Base-by-base conservation (phyloP, 1,140 invertebrate genomes). In the Contarinia nasturtii region DNA sequence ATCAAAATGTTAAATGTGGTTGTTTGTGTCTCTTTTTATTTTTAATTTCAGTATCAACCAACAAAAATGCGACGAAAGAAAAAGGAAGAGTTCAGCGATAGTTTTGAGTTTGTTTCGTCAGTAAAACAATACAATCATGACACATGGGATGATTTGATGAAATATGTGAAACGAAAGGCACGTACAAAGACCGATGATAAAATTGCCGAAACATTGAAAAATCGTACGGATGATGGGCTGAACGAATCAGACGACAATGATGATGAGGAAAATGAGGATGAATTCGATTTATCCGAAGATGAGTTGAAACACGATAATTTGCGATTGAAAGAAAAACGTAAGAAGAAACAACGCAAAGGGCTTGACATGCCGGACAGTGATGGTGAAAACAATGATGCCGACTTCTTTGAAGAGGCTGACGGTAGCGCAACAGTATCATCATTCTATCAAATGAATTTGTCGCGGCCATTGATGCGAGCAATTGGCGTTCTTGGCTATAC, bases 401-500 rank as follows among this genome's bases (percentile, higher is more conserved):
- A 80, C 48, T 82, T 77, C 54, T 82, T 89, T 65, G 83, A 88
- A 54, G 83, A 88, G 48, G 67, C 71, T 11, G 57, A 60, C 37
- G 49, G 49, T 8, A 80, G 77, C 55, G 78, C 86, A 57, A 70
- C 77, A 42, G 74, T 76, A 46, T 67, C 77, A 1, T 79, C 80
- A 1, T 95, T 95, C 67, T 82, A 89, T 62, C 82, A 92, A 67
- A 91, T 94, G 86, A 91, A 93, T 63, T 67, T 94, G 18, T 93
- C 89, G 0, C 64, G 89, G 47, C 89, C 90, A 14, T 63, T 95
- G 2, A 68, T 93, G 56, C 91, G 91, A 59, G 89, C 91, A 2
- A 81, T 98, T 46, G 75, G 76, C 15, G 70, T 78, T 5, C 75
- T 94, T 66, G 87, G 88, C 52, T 97, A 86, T 65, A 74, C 85